phyloP scores from a whole-genome alignment of 2,888 invertebrate species.

The Crematogaster levior region DNA sequence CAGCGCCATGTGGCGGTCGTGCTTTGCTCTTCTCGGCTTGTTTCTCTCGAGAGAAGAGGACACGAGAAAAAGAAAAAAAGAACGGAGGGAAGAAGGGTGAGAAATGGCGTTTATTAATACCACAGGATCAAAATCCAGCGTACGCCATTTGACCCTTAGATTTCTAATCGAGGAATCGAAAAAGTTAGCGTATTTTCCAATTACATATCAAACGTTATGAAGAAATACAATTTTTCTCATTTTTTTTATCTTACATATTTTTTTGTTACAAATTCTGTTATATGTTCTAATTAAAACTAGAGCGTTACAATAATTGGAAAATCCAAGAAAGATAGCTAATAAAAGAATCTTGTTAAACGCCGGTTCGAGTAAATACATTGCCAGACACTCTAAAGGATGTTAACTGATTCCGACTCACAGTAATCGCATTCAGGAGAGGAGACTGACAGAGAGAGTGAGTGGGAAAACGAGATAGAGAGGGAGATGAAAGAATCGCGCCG shows the following conservation, averaged over 20 bases:
- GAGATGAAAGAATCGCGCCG: conserved; percentile 34
- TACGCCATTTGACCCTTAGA: not conserved
- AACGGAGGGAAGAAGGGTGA: not conserved
- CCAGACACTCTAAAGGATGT: conserved; percentile 12
- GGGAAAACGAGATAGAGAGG: conserved; percentile 26
- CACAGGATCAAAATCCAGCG: conserved; percentile 3
- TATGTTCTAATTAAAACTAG: not conserved
- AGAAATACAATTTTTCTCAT: not conserved
- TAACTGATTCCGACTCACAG: conserved; percentile 29
- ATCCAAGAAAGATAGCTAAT: not conserved
- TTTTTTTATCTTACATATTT: not conserved
- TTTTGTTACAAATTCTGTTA: not conserved
- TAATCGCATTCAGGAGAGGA: conserved; percentile 23
- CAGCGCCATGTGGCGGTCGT: conserved; percentile 77
- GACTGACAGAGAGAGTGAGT: conserved; percentile 5
- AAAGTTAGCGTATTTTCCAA: not conserved
- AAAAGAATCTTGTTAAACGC: not conserved
- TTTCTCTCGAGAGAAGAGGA: conserved; percentile 37
- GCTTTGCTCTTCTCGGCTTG: conserved; percentile 35
- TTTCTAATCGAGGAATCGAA: not conserved
- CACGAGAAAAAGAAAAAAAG: conserved; percentile 16
- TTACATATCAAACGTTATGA: not conserved
- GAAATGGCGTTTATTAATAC: conserved; percentile 39
- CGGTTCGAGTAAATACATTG: conserved; percentile 5
- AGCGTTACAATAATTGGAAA: not conserved